Evolutionary conservation across 2,113 vertebrate species (phyloP), one percentile per base, ranked within the genome.

Genomic region (Oryzias melastigma): DNA sequence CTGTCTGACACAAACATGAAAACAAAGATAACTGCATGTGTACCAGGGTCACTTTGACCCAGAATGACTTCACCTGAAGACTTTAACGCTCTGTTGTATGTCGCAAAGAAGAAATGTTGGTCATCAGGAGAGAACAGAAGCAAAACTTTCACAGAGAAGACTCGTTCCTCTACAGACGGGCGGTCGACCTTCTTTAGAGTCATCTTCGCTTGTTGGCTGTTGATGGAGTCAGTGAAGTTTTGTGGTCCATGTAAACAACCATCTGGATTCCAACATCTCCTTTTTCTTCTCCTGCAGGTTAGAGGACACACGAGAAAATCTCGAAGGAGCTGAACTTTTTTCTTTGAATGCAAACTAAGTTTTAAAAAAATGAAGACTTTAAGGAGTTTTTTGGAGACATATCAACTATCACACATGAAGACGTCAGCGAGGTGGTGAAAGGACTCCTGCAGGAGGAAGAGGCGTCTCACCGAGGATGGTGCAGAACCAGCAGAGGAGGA

Each of bases 381-480:
- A 86, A 68, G 77, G 87, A 83, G 18, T 83, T 90, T 90, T 89
- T 85, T 85, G 88, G 88, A 92, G 88, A 92, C 92, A 92, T 93
- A 93, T 93, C 91, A 92, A 87, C 88, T 89, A 91, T 91, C 90
- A 90, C 88, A 87, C 91, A 85, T 35, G 82, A 87, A 88, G 90
- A 88, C 48, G 75, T 87, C 78, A 74, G 68, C 71, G 80, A 75
- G 29, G 72, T 64, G 65, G 75, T 54, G 71, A 60, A 58, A 63
- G 75, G 73, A 80, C 77, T 78, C 49, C 62, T 48, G 57, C 62
- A 73, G 52, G 59, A 75, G 43, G 80, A 81, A 77, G 65, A 67
- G 62, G 70, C 69, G 54, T 77, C 73, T 80, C 77, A 67, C 72
- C 62, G 66, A 81, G 74, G 82, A 84, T 88, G 75, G 57, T 69